Conservation (phyloP, 53 echinoderm and acorn worm genomes). For the Actinopyga echinites region DNA sequence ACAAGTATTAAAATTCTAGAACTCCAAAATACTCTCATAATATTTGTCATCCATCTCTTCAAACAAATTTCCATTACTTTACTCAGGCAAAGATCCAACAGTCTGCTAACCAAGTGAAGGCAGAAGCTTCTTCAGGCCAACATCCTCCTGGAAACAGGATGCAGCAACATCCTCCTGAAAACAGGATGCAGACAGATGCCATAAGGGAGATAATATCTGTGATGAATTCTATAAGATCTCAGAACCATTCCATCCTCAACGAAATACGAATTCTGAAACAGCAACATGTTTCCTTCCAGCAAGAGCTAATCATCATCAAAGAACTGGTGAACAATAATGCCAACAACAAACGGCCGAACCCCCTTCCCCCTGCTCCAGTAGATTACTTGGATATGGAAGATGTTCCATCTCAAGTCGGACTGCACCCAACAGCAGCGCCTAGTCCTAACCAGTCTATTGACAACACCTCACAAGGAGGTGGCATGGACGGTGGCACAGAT, state of each 20-base stretch:
- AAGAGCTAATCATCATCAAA: conserved; percentile 29
- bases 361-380: conserved; percentile 1
- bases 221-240: conserved; percentile 8
- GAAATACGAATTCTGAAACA: conserved; percentile 30
- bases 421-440: background rate
- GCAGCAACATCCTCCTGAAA: background rate
- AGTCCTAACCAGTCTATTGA: background rate
- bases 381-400: conserved; percentile 37
- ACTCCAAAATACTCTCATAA: no score
- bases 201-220: background rate
- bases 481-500: background rate
- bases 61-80: no score
- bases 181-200: background rate
- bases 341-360: background rate
- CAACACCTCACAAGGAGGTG: background rate
- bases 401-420: conserved; percentile 27
- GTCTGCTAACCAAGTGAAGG: no score
- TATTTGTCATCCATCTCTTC: no score
- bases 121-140: background rate
- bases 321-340: conserved; percentile 3
- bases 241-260: conserved; percentile 40
- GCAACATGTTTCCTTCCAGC: conserved; percentile 25
- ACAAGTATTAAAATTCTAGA: no score
- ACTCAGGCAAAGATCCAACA: no score
- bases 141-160: background rate